Percentiles rank a stretch among this genome's conserved stretches.
Conservation (phyloP, 2,888 invertebrate species). For the Chrysolina americana region DNA sequence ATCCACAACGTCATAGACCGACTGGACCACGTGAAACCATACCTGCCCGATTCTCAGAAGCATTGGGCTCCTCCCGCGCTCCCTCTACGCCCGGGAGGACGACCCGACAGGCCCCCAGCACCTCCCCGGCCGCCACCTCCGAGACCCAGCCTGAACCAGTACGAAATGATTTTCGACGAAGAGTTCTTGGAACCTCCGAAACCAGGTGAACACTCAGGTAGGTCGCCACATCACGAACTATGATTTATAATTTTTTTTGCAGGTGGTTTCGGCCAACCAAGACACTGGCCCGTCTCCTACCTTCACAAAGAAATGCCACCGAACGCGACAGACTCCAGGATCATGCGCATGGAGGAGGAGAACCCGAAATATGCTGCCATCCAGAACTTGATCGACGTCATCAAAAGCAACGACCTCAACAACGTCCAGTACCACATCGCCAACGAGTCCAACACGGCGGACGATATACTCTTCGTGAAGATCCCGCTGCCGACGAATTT, state of each 20-base stretch:
- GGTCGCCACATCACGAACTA: too few relatives aligned
- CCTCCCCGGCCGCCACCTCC: slow-evolving; percentile 67
- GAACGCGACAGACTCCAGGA: slow-evolving; percentile 67
- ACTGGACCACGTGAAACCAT: slow-evolving; percentile 54
- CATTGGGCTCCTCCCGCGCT: slow-evolving; percentile 46
- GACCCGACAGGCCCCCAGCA: slow-evolving; percentile 63
- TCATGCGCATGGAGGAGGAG: slow-evolving; percentile 46
- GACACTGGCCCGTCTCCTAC: slow-evolving; percentile 85
- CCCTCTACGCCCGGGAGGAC: slow-evolving; percentile 55
- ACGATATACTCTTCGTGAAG: slow-evolving; percentile 65
- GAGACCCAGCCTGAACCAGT: slow-evolving; percentile 66
- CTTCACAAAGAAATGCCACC: slow-evolving; percentile 86
- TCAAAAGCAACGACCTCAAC: slow-evolving; percentile 65
- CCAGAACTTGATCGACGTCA: slow-evolving; percentile 65
- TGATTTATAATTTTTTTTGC: slow-evolving; percentile 7
- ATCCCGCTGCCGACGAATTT: slow-evolving; percentile 66
- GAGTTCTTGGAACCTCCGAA: slow-evolving; percentile 70
- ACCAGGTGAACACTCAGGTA: slow-evolving; percentile 65
- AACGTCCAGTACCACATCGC: slow-evolving; percentile 65
- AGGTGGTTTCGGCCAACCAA: slow-evolving; percentile 68
- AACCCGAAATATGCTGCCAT: slow-evolving; percentile 63
- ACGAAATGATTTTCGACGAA: slow-evolving; percentile 67
- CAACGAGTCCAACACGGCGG: slow-evolving; percentile 63
- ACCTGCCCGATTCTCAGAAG: slow-evolving; percentile 46
- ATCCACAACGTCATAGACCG: slow-evolving; percentile 61